Conservation (phyloP, 2,888 invertebrate species). For the Pheosia tremula region DNA sequence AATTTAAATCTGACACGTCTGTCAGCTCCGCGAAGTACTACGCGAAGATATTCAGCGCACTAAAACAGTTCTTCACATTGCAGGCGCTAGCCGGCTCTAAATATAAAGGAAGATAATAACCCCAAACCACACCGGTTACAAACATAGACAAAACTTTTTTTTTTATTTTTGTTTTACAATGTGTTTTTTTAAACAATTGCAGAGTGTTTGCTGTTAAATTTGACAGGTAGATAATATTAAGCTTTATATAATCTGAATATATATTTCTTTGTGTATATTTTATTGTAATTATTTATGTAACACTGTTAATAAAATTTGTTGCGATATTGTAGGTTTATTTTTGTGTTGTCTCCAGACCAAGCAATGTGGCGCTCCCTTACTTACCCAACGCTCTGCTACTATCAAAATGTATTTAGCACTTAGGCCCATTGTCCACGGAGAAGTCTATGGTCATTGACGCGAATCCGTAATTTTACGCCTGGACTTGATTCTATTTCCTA, state of each 20-base stretch:
- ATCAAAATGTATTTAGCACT: too few relatives aligned
- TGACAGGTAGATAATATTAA: conserved; percentile 58
- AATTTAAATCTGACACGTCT: conserved; percentile 76
- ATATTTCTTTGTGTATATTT: conserved; percentile 70
- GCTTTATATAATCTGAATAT: conserved; percentile 53
- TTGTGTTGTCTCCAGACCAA: conserved; percentile 22
- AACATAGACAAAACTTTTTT: conserved; percentile 25
- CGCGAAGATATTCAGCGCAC: conserved; percentile 77
- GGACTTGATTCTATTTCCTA: too few relatives aligned
- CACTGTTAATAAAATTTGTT: conserved; percentile 72
- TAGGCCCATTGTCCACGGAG: too few relatives aligned
- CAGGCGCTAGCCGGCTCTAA: conserved; percentile 78
- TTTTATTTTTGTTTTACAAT: conserved; percentile 26
- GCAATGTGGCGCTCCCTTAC: conserved; percentile 11
- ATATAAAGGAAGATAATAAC: conserved; percentile 74
- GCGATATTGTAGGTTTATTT: conserved; percentile 46
- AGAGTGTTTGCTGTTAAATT: conserved; percentile 54
- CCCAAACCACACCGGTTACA: conserved; percentile 29
- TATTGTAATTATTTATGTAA: conserved; percentile 74
- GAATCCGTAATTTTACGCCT: too few relatives aligned
- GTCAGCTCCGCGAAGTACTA: conserved; percentile 75
- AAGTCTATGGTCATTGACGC: too few relatives aligned
- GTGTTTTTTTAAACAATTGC: conserved; percentile 30
- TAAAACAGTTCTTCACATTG: conserved; percentile 82
- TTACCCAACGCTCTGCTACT: not conserved